Base-by-base conservation (phyloP, 2,797 vertebrate species). In the Sparidentex hasta region DNA sequence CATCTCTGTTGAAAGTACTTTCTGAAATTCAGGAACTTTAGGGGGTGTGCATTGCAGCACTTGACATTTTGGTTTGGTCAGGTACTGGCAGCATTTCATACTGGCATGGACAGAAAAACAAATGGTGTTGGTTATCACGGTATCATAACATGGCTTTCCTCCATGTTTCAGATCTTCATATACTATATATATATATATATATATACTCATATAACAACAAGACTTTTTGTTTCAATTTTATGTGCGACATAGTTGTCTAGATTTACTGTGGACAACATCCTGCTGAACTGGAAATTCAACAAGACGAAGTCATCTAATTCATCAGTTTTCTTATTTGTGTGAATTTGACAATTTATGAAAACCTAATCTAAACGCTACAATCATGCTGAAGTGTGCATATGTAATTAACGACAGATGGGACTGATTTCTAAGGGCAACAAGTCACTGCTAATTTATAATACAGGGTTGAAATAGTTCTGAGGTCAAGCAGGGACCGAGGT, bases 371-470 rank as follows among this genome's bases (percentile, higher is more conserved):
- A 13, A 52, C 38, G 11, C 17, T 25, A 4, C 43, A 58, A 66
- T 46, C 57, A 33, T 41, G 11, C 52, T 58, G 3, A 13, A 21
- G 44, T 33, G 44, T 33, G 20, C 8, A 11, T 9, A 21, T 59
- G 25, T 29, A 52, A 51, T 71, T 51, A 55, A 33, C 38, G 20
- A 41, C 25, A 46, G 54, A 51, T 63, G 18, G n/a, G 70, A 66
- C 18, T 23, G 14, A 65, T 68, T 44, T 13, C 47, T n/a, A 43
- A 23, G 51, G n/a, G 14, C 27, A 41, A 55, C 12, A 55, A 65
- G 54, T 69, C 59, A 55, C 58, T 27, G 7, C 14, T 4, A 20
- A 47, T 16, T 62, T 23, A 81, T 69, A 57, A 47, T 59, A 12
- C 14, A 43, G 17, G 13, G 8, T 55, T 70, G 46, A 55, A 71